These are phyloP conservation scores for Penelope pileata DNA, from an alignment of 2,113 vertebrate genomes.

Conservation along the genomic window DNA sequence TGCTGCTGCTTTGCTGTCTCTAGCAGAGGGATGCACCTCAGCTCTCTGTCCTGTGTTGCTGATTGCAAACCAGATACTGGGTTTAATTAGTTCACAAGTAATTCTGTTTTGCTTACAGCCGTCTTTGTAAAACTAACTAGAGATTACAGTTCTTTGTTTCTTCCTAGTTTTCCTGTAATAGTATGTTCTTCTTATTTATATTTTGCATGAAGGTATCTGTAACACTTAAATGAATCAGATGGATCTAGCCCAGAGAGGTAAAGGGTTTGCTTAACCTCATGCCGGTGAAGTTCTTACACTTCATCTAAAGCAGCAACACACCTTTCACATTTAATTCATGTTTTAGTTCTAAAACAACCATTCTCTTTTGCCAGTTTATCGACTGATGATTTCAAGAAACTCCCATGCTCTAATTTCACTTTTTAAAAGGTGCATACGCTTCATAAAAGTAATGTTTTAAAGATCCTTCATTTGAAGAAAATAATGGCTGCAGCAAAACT, in stretches of 20 bases:
- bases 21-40: background rate
- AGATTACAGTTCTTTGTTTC: background rate
- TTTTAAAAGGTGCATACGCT: background rate
- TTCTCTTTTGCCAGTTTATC: background rate
- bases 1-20: background rate
- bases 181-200: background rate
- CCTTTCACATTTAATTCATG: background rate
- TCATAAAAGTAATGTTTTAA: background rate
- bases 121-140: background rate
- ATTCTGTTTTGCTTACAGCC: background rate
- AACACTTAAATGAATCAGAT: background rate
- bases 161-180: background rate
- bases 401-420: background rate
- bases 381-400: background rate
- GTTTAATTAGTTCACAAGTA: background rate
- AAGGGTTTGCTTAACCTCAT: background rate
- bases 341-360: background rate
- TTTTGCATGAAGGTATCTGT: background rate
- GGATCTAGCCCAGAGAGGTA: background rate
- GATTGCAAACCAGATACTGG: background rate
- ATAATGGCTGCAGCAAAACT: background rate
- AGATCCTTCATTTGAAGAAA: background rate
- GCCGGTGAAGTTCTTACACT: background rate
- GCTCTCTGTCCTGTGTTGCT: rapidly evolving
- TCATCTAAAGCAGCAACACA: background rate